Evolutionary conservation across 2,888 invertebrate species (phyloP), one percentile per base, ranked within the genome.

Genomic region (Serripes groenlandicus): DNA sequence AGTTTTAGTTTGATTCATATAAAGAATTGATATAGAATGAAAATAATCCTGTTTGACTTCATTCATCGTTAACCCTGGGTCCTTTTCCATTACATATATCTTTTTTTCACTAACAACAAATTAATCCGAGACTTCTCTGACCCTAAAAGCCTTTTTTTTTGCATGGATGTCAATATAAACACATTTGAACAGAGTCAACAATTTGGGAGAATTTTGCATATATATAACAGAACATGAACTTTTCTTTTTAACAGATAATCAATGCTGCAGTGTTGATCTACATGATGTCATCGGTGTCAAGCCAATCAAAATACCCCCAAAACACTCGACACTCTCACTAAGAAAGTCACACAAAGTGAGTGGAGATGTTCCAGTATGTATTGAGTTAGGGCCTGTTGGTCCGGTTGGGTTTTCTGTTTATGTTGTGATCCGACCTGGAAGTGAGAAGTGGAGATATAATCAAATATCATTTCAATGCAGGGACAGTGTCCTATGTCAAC

Each of bases 401-500:
- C 85, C 91, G 15, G 86, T 89, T 5, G 86, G 90, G 3, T 94
- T 94, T 76, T 87, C 90, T 18, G 82, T 94, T 28, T 89, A 91
- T 83, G 80, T 91, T 30, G 74, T 93, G 5, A 86, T 89, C 32
- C 88, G 93, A 60, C 78, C 86, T 0, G 83, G 90, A 32, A 91
- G 90, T 70, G 91, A 92, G 75, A 88, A 90, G 66, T 94, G 94
- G 94, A 89, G 92, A 62, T 87, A 90, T 58, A 88, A 92, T 58
- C 88, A 88, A 52, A 81, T 93, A 4, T 89, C 88, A 30, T 93
- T 94, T 78, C 87, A 87, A 54, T 91, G 92, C 73, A 88, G 86
- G 34, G 93, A 94, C 69, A 89, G 88, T 68, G 79, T 77, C n/a
- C 85, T 95, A 95, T 90, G 92, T 72, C 90, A 92, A 64, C 90